A percentile compares a stretch with the other conserved stretches of the same genome.
These are phyloP conservation scores for Azorinus chamasolen DNA, from an alignment of 2,888 invertebrate species.

Conservation along the genomic window DNA sequence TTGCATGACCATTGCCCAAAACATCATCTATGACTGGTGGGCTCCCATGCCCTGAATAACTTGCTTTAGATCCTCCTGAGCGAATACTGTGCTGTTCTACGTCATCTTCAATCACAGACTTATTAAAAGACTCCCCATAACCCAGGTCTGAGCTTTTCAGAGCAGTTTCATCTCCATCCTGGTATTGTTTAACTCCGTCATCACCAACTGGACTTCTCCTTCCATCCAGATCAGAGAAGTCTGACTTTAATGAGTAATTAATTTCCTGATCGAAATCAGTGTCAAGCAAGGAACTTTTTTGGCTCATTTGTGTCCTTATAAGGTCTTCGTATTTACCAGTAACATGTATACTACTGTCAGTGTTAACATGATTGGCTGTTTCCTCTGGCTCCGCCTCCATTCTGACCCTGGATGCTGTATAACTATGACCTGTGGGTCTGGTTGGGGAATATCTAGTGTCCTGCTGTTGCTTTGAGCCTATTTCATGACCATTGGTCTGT, in stretches of 20 bases:
- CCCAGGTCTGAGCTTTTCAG: constrained; percentile 27
- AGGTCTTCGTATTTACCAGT: constrained; percentile 73
- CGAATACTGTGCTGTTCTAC: constrained; percentile 43
- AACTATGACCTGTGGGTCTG: constrained; percentile 28
- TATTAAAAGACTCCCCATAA: constrained; percentile 12
- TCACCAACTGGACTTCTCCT: constrained; percentile 76
- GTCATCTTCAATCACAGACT: constrained; percentile 57
- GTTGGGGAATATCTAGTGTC: constrained; percentile 25
- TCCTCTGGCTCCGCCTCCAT: constrained; percentile 39
- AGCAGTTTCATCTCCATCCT: constrained; percentile 59
- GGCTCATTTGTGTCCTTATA: constrained; percentile 70
- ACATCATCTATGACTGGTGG: constrained; percentile 62
- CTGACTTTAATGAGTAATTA: constrained; percentile 40
- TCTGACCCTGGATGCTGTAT: constrained; percentile 41
- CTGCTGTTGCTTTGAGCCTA: constrained; percentile 6
- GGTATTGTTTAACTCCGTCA: constrained; percentile 69
- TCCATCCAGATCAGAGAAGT: constrained; percentile 54
- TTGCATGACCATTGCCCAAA: constrained; percentile 56
- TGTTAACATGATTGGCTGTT: constrained; percentile 5
- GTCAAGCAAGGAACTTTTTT: constrained; percentile 44
- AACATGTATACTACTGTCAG: constrained; percentile 54
- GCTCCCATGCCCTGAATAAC: constrained; percentile 25
- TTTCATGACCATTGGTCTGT: constrained; percentile 2
- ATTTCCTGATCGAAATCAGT: constrained; percentile 34
- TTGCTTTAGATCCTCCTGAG: constrained; percentile 5